Evolutionary conservation across 1,140 invertebrate genomes (phyloP).

Genomic region (Polyergus mexicanus): DNA sequence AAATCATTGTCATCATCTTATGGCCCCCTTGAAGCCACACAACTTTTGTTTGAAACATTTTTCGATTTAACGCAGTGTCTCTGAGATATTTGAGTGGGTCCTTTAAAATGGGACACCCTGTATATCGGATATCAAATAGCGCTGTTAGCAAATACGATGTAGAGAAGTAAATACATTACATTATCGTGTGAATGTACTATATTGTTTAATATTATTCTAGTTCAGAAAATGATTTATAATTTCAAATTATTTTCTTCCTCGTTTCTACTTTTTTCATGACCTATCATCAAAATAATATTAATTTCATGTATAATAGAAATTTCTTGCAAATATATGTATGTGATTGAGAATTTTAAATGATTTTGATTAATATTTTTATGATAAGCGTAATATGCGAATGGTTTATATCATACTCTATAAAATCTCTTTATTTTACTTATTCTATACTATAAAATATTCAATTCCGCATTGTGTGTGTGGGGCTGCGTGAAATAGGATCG

Average conservation of each 20-base stretch:
- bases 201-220: neutral
- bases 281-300: neutral
- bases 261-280: neutral
- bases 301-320: neutral
- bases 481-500: conserved; percentile 30
- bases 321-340: neutral
- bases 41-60: no score
- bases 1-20: no score
- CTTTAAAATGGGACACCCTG: no score
- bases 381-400: neutral
- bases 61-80: no score
- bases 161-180: neutral
- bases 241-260: neutral
- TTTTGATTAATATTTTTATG: neutral
- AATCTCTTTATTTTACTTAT: neutral
- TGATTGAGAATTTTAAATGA: neutral
- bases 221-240: conserved; percentile 1
- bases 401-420: neutral
- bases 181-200: neutral
- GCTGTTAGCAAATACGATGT: neutral
- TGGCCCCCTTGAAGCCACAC: no score
- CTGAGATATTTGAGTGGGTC: no score
- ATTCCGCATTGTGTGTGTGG: neutral
- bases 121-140: neutral
- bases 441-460: neutral